A percentile compares a stretch with the other conserved stretches of the same genome.
Evolutionary conservation across 2,888 invertebrate species (phyloP).

Genomic region (Corbicula japonica): DNA sequence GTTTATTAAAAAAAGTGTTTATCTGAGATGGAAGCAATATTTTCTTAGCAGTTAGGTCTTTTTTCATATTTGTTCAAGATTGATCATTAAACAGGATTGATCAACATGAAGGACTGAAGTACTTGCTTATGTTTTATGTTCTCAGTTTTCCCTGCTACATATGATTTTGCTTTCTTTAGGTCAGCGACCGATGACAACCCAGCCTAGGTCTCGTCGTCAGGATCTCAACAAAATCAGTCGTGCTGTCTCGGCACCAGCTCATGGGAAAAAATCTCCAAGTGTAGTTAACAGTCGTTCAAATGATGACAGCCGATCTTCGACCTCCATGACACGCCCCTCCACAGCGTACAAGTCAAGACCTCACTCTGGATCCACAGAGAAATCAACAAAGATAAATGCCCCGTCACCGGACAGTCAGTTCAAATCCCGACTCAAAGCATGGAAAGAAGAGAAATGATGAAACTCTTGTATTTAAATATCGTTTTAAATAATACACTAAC

Average conservation of each 20-base stretch:
- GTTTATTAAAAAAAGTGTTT: too few relatives aligned
- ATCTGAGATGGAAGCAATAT: too few relatives aligned
- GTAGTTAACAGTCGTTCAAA: constrained; percentile 64
- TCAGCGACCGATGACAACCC: constrained; percentile 65
- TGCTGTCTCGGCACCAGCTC: constrained; percentile 71
- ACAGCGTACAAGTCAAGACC: constrained; percentile 62
- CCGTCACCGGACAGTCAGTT: constrained; percentile 69
- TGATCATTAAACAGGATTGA: too few relatives aligned
- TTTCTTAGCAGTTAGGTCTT: too few relatives aligned
- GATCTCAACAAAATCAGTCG: constrained; percentile 49
- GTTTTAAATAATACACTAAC: too few relatives aligned
- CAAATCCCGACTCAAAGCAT: constrained; percentile 68
- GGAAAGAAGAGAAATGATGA: constrained; percentile 67
- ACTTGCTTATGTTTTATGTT: too few relatives aligned
- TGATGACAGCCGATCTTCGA: constrained; percentile 69
- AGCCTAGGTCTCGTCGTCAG: constrained; percentile 54
- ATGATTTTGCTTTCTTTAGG: constrained; percentile 34
- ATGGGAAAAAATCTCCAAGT: constrained; percentile 68
- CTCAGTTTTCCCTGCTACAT: too few relatives aligned
- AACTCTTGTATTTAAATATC: neutral
- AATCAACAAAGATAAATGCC: constrained; percentile 60
- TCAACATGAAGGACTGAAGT: too few relatives aligned
- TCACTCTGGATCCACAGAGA: constrained; percentile 60
- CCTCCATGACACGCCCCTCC: constrained; percentile 61
- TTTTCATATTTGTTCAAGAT: too few relatives aligned